Evolutionary conservation across 2,113 vertebrate genomes (phyloP), one percentile per base, ranked within the genome.

Genomic region (Rhinogobius similis): DNA sequence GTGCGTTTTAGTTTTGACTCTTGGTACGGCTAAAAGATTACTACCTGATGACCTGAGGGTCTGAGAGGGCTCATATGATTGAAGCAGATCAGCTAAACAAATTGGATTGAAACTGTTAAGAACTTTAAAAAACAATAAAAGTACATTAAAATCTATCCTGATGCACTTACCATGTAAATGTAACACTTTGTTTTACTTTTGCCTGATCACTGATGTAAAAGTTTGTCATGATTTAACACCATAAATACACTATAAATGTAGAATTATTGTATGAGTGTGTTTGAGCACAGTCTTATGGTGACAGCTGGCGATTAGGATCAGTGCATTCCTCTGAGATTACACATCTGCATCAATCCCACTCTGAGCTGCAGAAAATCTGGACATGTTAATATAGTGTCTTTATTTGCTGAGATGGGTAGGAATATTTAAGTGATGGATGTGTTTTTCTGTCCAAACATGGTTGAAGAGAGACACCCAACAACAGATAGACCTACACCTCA

Each of bases 321-420:
- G 70, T 79, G 39, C 85, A 89, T 92, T 90, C 88, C 83, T 39
- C 41, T 80, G 77, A 88, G 86, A 89, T 92, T 93, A 91, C 86
- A 90, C 84, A 90, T 89, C 77, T 87, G 80, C 63, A 86, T 85
- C 84, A 89, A 89, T 91, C 89, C 81, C 68, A 67, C 65, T 85
- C 79, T 82, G 52, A 63, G 65, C 75, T 80, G 76, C 6, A 38
- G 64, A 78, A 50, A 83, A 52, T 82, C 62, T 80, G 76, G 78
- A 67, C 64, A 80, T 75, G 53, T 53, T 68, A 84, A 87, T 88
- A 18, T 88, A 18, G 55, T 10, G 26, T 6, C 24, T 16, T 58
- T 58, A 65, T 10, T 41, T 36, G 5, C 32, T 1, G 32, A 36
- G 32, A 36, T 5, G n/a, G n/a, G n/a, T n/a, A n/a, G 3, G 32